A percentile compares a stretch with the other conserved stretches of the same genome.
Conservation (phyloP, 2,797 vertebrate species). For the Mareca strepera region DNA sequence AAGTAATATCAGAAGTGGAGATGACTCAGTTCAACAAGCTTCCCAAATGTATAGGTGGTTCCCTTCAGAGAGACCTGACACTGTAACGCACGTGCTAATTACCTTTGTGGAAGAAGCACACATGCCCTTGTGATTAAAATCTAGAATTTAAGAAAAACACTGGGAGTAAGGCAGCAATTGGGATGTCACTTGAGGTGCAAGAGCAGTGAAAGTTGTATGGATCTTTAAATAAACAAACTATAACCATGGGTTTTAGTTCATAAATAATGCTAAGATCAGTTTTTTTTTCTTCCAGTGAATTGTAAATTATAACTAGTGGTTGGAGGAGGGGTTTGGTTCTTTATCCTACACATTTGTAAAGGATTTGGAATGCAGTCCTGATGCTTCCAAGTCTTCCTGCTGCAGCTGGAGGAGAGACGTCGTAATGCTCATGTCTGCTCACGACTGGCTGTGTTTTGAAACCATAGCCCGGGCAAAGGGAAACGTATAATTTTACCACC, state of each 20-base stretch:
- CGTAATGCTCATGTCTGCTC: not conserved
- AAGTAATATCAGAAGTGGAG: not conserved
- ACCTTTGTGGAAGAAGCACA: not conserved
- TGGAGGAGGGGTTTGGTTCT: not conserved
- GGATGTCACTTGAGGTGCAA: not conserved
- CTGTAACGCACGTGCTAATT: not conserved
- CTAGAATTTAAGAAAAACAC: not conserved
- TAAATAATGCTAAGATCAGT: not conserved
- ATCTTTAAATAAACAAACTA: not conserved
- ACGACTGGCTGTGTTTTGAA: not conserved
- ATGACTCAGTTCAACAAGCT: not conserved
- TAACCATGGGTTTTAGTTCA: not conserved
- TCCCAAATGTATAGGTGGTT: slow-evolving; percentile 5
- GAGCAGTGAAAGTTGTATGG: not conserved
- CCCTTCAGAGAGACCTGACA: not conserved
- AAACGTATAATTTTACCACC: not conserved
- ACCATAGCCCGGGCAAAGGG: not conserved
- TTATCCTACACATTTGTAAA: not conserved
- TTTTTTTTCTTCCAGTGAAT: not conserved
- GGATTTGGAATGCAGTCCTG: not conserved
- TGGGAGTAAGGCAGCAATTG: not conserved
- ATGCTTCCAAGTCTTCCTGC: not conserved
- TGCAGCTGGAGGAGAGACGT: not conserved
- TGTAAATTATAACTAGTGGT: not conserved
- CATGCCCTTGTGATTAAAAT: not conserved